Conservation (phyloP, 1,140 invertebrate genomes). For the Semibalanus balanoides region DNA sequence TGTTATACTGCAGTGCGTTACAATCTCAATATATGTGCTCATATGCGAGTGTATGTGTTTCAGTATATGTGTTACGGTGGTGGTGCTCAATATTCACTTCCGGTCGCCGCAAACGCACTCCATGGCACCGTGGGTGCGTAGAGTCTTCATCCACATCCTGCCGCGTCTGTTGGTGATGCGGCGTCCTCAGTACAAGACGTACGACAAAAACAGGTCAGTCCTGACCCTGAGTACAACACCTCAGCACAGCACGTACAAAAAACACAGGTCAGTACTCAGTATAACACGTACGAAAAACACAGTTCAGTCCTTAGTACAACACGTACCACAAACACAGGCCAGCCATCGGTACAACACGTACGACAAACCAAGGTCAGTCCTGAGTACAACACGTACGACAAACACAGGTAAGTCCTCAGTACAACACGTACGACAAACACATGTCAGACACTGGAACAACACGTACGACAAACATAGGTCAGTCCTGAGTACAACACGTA, state of each 20-base stretch:
- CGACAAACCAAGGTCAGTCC: too few species aligned
- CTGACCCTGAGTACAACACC: too few species aligned
- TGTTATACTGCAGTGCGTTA: too few species aligned
- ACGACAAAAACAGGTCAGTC: not conserved
- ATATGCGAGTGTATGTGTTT: not conserved
- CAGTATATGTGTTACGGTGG: slow-evolving; percentile 34
- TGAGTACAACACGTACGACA: not conserved
- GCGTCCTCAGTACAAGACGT: slow-evolving; percentile 53
- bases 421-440: not conserved
- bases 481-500: not conserved
- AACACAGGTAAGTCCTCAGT: not conserved
- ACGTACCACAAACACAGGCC: not conserved
- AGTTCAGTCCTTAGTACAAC: not conserved
- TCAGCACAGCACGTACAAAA: too few species aligned
- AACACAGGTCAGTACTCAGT: too few species aligned
- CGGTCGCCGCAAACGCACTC: slow-evolving; percentile 85
- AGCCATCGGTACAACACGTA: not conserved
- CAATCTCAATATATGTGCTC: too few species aligned
- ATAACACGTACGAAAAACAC: not conserved
- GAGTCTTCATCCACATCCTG: slow-evolving; percentile 80
- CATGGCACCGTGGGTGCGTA: slow-evolving; percentile 88
- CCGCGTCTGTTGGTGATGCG: slow-evolving; percentile 68
- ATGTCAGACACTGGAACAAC: not conserved
- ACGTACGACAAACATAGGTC: not conserved
- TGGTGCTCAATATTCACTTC: slow-evolving; percentile 70